Conservation (phyloP, 2,888 invertebrate genomes). For the Catocala sponsa region DNA sequence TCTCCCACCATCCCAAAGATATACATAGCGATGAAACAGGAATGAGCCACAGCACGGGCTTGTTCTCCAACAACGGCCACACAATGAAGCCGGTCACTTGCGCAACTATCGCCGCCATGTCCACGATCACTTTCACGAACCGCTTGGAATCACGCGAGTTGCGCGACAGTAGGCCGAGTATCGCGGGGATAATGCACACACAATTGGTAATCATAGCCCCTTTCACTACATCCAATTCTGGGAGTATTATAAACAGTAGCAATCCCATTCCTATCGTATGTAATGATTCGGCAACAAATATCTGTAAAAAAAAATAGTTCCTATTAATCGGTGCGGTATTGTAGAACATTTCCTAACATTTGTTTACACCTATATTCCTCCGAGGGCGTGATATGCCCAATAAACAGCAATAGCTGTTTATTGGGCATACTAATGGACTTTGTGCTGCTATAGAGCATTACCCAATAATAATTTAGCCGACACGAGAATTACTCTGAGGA, state of each 20-base stretch:
- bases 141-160: constrained; percentile 94
- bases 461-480: too few species aligned
- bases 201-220: constrained; percentile 99
- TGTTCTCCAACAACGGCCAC: constrained; percentile 95
- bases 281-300: constrained; percentile 95
- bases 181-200: constrained; percentile 96
- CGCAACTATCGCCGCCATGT: constrained; percentile 94
- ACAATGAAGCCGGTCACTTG: constrained; percentile 97
- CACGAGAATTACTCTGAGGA: too few species aligned
- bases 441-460: too few species aligned
- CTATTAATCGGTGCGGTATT: too few species aligned
- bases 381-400: too few species aligned
- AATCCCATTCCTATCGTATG: constrained; percentile 96
- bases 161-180: constrained; percentile 92
- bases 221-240: constrained; percentile 97
- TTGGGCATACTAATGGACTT: too few species aligned
- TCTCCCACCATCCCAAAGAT: constrained; percentile 99
- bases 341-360: too few species aligned
- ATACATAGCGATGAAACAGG: constrained; percentile 95
- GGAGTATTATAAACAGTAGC: constrained; percentile 95
- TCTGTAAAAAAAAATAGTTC: constrained; percentile 72
- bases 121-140: constrained; percentile 93
- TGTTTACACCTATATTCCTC: too few species aligned
- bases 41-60: constrained; percentile 94
- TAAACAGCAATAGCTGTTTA: too few species aligned